Conservation (phyloP, 2,888 invertebrate species). For the Rutpela maculata region DNA sequence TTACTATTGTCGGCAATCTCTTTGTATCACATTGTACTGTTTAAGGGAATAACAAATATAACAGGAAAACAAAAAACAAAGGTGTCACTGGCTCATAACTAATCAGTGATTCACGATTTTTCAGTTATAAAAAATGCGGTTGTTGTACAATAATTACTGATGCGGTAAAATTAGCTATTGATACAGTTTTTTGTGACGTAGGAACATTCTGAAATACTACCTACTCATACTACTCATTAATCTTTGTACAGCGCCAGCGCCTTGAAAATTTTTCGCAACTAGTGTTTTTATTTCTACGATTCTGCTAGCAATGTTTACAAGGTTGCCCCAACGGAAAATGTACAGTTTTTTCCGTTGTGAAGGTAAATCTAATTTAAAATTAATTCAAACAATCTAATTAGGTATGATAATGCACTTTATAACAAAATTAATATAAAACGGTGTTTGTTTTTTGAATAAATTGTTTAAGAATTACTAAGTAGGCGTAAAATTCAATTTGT, state of each 20-base stretch:
- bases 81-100: not conserved
- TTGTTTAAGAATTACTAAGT: not conserved
- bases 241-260: not conserved
- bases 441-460: not conserved
- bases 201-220: not conserved
- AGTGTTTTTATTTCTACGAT: not conserved
- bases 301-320: not conserved
- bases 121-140: conserved; percentile 6
- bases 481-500: conserved; percentile 4
- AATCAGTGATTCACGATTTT: conserved; percentile 12
- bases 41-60: not conserved
- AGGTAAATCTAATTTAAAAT: not conserved
- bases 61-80: not conserved
- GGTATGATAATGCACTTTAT: not conserved
- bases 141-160: not conserved
- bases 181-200: not conserved
- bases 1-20: not conserved
- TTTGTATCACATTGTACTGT: not conserved
- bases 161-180: not conserved
- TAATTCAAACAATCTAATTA: not conserved
- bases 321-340: conserved; percentile 1
- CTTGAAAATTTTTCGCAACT: not conserved
- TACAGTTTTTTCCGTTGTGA: not conserved
- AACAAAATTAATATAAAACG: not conserved
- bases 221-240: not conserved